These are phyloP conservation scores for Leptinotarsa texana DNA, from an alignment of 1,140 invertebrate genomes.

Conservation along the genomic window DNA sequence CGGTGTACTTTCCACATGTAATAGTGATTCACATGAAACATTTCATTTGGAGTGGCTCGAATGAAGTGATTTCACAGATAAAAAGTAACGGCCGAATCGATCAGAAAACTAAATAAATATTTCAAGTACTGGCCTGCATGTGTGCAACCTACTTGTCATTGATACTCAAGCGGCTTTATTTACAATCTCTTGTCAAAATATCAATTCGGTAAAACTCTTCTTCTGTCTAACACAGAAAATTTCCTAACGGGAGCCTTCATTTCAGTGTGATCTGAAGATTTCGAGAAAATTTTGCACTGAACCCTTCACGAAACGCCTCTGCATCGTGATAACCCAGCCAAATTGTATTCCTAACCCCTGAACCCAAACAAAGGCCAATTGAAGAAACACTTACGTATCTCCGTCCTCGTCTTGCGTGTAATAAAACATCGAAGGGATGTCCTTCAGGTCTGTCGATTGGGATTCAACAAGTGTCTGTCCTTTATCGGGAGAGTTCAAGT, in stretches of 20 bases:
- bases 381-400: slow-evolving; percentile 67
- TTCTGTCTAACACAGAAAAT: not conserved
- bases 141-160: too few species aligned
- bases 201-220: not conserved
- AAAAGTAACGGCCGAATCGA: too few species aligned
- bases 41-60: too few species aligned
- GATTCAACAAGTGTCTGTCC: slow-evolving; percentile 42
- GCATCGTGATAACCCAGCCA: not conserved
- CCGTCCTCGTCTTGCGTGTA: slow-evolving; percentile 71
- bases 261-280: not conserved
- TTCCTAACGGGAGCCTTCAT: not conserved
- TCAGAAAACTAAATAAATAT: too few species aligned
- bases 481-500: slow-evolving; percentile 43
- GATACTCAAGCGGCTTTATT: not conserved
- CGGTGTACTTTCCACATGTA: too few species aligned
- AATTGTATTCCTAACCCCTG: not conserved
- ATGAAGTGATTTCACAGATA: too few species aligned
- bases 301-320: not conserved
- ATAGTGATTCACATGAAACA: too few species aligned
- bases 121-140: too few species aligned
- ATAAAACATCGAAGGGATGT: slow-evolving; percentile 60
- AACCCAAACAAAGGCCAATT: slow-evolving; percentile 20
- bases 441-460: slow-evolving; percentile 20
- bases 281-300: not conserved
- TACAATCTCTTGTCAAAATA: not conserved